Evolutionary conservation across 2,888 invertebrate genomes (phyloP), one percentile per base, ranked within the genome.

Genomic region (Mythimna pallens): DNA sequence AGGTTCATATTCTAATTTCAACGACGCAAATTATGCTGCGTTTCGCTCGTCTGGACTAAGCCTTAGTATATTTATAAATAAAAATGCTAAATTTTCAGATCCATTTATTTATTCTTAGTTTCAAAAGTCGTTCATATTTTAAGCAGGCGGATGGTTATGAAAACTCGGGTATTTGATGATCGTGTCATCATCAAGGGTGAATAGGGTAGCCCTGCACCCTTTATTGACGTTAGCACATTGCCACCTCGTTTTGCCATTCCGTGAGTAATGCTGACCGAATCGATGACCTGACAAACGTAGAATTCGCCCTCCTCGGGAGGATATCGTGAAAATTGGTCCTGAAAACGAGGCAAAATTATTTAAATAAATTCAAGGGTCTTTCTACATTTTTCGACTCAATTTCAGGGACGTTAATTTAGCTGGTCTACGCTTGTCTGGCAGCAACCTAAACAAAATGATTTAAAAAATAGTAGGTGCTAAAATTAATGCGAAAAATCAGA

Each of bases 221-320:
- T 78, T 83, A 40, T 81, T 79, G 58, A 86, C 81, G 69, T 88
- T 88, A 5, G 86, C 85, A 59, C 91, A 91, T 63, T 84, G 88
- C 91, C 91, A 91, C 17, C 88, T 77, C 0, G 76, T 83, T 72
- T 87, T 88, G 8, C 70, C 63, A 0, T 85, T 85, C 0, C 79
- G 78, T 12, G 70, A 78, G 7, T 89, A 86, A 7, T 92, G 90
- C 14, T 86, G 82, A 47, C 87, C 85, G 76, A 89, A 91, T 63
- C 89, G 87, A 76, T 86, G 88, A 0, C 91, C 90, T 9, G 36
- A 59, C 8, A n/a, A 25, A 3, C 69, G 61, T 12, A 76, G 50
- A 43, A 70, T 79, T 0, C 66, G 63, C 0, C 68, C 47, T 0
- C 82, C 82, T 57, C 70, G 30, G 2, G 54, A 3, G 0, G 78